phyloP scores from a whole-genome alignment of 2,113 vertebrate genomes.

The Gasterosteus aculeatus region DNA sequence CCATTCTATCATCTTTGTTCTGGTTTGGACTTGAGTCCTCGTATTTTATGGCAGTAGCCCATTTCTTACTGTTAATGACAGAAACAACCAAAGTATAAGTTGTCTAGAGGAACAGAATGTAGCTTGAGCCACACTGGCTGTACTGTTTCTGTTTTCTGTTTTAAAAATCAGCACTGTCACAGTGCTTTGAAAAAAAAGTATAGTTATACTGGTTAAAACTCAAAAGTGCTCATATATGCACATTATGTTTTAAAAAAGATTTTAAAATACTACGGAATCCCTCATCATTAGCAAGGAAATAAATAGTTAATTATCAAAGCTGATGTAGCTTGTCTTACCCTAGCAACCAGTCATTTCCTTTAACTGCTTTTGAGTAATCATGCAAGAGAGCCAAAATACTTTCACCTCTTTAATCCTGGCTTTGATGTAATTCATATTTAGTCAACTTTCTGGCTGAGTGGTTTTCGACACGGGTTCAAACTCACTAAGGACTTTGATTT shows the following conservation, averaged over 20 bases:
- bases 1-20: background rate
- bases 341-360: constrained; percentile 6
- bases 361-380: constrained; percentile 41
- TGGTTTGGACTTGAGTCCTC: background rate
- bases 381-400: constrained; percentile 45
- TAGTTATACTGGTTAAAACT: background rate
- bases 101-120: constrained; percentile 5
- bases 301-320: background rate
- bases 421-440: constrained; percentile 44
- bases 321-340: constrained; percentile 4
- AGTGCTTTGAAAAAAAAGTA: background rate
- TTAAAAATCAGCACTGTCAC: background rate
- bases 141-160: background rate
- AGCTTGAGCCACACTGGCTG: background rate
- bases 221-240: background rate
- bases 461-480: constrained; percentile 21
- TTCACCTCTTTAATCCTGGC: constrained; percentile 48
- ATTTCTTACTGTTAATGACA: constrained; percentile 4
- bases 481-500: constrained; percentile 32
- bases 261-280: background rate
- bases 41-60: background rate
- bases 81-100: constrained; percentile 7
- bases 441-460: constrained; percentile 21
- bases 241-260: background rate
- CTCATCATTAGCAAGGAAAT: background rate